Conservation (phyloP, 2,797 vertebrate species). For the Sciaenops ocellatus region DNA sequence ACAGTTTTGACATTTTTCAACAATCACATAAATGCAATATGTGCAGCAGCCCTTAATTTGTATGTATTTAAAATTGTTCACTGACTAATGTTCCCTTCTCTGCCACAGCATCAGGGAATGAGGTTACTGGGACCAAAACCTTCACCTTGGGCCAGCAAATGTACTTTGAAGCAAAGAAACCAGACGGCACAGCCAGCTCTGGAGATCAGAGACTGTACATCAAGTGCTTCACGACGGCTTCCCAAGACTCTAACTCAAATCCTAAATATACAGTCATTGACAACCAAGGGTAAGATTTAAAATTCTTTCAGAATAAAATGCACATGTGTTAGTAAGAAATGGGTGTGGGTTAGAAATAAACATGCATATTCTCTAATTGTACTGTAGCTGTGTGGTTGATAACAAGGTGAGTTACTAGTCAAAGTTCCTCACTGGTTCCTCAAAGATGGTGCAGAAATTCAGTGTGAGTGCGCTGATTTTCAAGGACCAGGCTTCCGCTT, state of each 20-base stretch:
- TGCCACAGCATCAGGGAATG: conserved; percentile 65
- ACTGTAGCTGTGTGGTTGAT: conserved; percentile 85
- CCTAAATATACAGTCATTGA: conserved; percentile 69
- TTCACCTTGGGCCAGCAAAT: conserved; percentile 71
- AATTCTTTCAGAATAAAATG: neutral
- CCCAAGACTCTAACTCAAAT: conserved; percentile 22
- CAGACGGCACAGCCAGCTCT: fast-evolving
- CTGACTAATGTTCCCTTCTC: fast-evolving
- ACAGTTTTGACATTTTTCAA: neutral
- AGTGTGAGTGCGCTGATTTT: conserved; percentile 72
- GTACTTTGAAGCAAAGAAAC: conserved; percentile 73
- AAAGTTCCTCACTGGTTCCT: conserved; percentile 55
- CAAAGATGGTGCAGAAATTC: conserved; percentile 64
- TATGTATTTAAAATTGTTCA: neutral
- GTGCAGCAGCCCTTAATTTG: neutral
- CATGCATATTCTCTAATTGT: neutral
- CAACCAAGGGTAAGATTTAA: conserved; percentile 77
- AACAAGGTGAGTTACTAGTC: conserved; percentile 52
- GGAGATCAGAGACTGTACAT: conserved; percentile 68
- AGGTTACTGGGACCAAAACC: conserved; percentile 10
- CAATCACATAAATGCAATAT: neutral
- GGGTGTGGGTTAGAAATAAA: fast-evolving
- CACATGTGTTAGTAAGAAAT: too few species aligned
- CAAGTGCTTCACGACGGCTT: conserved; percentile 75
- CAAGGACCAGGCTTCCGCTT: neutral